Evolutionary conservation across 2,113 vertebrate genomes (phyloP), one percentile per base, ranked within the genome.

Genomic region (Mormoops blainvillei): DNA sequence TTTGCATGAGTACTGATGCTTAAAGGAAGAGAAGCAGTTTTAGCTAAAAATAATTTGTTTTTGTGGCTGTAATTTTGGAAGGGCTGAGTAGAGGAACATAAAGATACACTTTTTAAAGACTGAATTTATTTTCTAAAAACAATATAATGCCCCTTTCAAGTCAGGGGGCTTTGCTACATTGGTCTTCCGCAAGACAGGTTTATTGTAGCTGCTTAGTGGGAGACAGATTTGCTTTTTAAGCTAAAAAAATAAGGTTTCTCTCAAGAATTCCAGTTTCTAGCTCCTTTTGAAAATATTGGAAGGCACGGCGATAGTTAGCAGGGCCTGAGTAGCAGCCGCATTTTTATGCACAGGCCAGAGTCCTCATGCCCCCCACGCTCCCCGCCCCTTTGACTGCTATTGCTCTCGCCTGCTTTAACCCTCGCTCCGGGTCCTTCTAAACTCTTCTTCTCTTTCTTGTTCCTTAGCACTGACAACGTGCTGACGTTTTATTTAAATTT

Each of bases 341-440:
- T 3, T 41, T 70, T 8, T 26, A 31, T 31, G 26, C 31, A 13
- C 2, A 6, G n/a, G 20, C 68, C 3, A 7, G 33, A 63, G 45
- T 0, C 16, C 14, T 10, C 63, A 4, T 3, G 1, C 7, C 36
- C n/a, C 31, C 9, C 45, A 2, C 6, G 1, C 18, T 12, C 33
- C 38, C 74, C 20, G 0, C 5, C 68, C 38, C 20, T 70, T 33
- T 38, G 31, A 38, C 2, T 38, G 15, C 12, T 89, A 14, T 12
- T 48, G 19, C 20, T 65, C 45, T 8, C 36, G 7, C 43, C 15
- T 11, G 24, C 14, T 71, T 63, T 58, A 24, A 45, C 36, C 22
- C 16, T 73, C 22, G 28, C 16, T 48, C 74, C 26, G 6, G 33
- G 54, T 24, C 68, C 15, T 81, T 85, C 81, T 5, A 31, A 31